Percentiles rank a stretch among this genome's conserved stretches.
These are phyloP conservation scores for Pimpla rufipes DNA, from an alignment of 2,888 invertebrate species.

Conservation along the genomic window DNA sequence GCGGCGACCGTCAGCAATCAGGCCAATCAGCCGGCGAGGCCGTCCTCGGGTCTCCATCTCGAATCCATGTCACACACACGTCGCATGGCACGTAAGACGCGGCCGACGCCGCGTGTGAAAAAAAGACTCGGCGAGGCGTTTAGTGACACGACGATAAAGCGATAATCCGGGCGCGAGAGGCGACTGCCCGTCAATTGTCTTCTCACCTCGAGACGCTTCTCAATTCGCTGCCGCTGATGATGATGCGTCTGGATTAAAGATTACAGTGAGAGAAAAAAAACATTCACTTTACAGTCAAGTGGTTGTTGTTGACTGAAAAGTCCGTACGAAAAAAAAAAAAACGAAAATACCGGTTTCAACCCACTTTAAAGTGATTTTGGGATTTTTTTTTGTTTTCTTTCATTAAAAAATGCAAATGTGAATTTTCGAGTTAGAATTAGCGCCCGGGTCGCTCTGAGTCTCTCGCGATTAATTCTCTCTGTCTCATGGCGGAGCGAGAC, in stretches of 20 bases:
- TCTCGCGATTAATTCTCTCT: no score
- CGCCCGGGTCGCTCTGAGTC: no score
- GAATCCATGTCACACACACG: constrained; percentile 69
- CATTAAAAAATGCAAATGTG: no score
- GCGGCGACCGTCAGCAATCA: constrained; percentile 81
- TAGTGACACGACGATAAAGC: constrained; percentile 61
- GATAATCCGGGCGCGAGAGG: constrained; percentile 56
- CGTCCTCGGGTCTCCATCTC: constrained; percentile 73
- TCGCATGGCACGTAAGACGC: constrained; percentile 16
- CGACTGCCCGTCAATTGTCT: constrained; percentile 56
- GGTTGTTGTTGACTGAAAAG: no score
- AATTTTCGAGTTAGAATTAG: no score
- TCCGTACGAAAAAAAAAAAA: no score
- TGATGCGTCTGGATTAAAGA: background rate
- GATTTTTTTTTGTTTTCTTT: no score
- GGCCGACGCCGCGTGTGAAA: constrained; percentile 39
- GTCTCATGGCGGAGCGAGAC: no score
- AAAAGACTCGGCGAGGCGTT: constrained; percentile 36
- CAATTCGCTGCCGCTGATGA: background rate
- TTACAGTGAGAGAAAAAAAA: background rate
- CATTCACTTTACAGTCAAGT: no score
- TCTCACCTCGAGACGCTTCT: constrained; percentile 50
- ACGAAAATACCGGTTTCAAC: no score
- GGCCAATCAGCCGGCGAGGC: constrained; percentile 82
- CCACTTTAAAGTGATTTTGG: no score